A percentile compares a stretch with the other conserved stretches of the same genome.
Conservation (phyloP, 2,797 vertebrate species). For the Bradypus variegatus region DNA sequence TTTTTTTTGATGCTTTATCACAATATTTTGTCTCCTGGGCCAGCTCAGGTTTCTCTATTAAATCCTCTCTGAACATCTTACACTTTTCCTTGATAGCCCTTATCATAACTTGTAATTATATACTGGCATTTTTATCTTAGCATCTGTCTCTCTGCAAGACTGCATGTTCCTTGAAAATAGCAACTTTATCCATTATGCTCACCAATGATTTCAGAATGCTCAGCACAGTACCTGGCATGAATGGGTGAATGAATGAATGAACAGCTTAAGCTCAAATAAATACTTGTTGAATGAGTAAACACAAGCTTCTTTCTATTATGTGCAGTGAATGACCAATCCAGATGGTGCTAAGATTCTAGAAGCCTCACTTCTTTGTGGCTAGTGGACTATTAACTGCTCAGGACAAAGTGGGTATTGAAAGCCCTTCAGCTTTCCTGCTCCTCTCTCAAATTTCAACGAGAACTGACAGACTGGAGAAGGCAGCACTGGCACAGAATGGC, state of each 20-base stretch:
- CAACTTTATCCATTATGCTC: not conserved
- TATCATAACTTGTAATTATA: not conserved
- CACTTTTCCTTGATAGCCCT: not conserved
- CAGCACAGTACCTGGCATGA: not conserved
- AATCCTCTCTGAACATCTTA: not conserved
- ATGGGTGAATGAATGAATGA: not conserved
- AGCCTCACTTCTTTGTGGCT: not conserved
- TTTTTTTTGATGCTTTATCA: not conserved
- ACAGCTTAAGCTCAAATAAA: not conserved
- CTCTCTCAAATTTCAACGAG: conserved; percentile 24
- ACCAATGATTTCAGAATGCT: not conserved
- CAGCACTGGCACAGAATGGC: not conserved
- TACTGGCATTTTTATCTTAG: too few species aligned
- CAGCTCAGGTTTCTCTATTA: not conserved
- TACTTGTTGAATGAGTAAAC: not conserved
- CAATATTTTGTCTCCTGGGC: not conserved
- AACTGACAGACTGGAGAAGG: conserved; percentile 15
- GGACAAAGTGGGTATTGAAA: not conserved
- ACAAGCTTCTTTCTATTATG: not conserved
- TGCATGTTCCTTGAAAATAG: not conserved
- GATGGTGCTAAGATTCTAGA: not conserved
- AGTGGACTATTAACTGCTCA: not conserved
- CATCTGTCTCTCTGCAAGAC: not conserved
- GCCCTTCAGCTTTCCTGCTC: not conserved
- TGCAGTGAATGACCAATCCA: not conserved